Evolutionary conservation across 1,140 invertebrate species (phyloP).

Genomic region (Listronotus oregonensis): DNA sequence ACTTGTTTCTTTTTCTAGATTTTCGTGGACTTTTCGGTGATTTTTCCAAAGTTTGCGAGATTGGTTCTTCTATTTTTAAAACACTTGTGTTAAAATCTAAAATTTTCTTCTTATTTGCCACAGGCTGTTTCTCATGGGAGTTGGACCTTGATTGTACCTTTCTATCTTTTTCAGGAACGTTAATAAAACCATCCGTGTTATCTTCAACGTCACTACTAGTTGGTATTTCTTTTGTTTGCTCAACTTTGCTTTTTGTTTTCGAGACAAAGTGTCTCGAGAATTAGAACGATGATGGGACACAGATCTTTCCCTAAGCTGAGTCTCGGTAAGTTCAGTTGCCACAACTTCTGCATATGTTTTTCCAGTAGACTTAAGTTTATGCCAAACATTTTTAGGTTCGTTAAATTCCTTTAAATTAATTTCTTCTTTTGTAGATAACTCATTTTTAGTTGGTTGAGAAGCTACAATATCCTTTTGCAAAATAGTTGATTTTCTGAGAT

Average conservation of each 20-base stretch:
- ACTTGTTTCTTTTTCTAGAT: slow-evolving; percentile 32
- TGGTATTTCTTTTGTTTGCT: neutral
- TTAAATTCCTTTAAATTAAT: neutral
- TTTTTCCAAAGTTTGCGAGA: slow-evolving; percentile 6
- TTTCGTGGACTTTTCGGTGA: slow-evolving; percentile 17
- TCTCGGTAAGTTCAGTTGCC: slow-evolving; percentile 51
- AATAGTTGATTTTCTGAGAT: slow-evolving; percentile 1
- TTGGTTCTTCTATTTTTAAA: neutral
- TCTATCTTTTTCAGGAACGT: slow-evolving; percentile 51
- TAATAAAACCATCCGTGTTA: slow-evolving; percentile 57
- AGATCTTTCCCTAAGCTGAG: slow-evolving; percentile 23
- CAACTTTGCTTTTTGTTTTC: slow-evolving; percentile 13
- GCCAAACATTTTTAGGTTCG: slow-evolving; percentile 50
- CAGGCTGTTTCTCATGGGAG: slow-evolving; percentile 12
- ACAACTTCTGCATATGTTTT: slow-evolving; percentile 67
- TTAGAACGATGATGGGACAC: slow-evolving; percentile 16
- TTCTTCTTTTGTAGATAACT: slow-evolving; percentile 1
- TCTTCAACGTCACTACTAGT: slow-evolving; percentile 35
- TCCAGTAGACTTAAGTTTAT: slow-evolving; percentile 53
- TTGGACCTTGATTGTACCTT: slow-evolving; percentile 52
- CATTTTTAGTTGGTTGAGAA: slow-evolving; percentile 9
- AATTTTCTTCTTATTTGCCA: slow-evolving; percentile 3
- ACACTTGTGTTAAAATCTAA: neutral
- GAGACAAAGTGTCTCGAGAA: neutral
- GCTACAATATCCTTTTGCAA: neutral